Percentiles rank a stretch among this genome's conserved stretches.
Evolutionary conservation across 2,113 vertebrate species (phyloP).

Genomic region (Ptilonorhynchus violaceus): DNA sequence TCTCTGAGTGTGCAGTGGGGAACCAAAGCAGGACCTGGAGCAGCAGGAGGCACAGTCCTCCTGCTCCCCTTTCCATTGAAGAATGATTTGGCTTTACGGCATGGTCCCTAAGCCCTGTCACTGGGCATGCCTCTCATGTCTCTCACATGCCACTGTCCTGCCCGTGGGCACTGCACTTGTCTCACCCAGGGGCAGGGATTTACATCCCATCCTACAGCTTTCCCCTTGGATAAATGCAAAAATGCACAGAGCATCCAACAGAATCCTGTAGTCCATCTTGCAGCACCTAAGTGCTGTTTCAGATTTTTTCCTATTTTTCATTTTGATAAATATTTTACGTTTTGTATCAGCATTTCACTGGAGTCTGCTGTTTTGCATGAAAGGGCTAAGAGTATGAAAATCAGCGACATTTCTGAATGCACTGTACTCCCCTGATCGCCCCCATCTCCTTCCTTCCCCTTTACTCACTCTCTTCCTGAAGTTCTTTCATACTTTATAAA

Average conservation of each 20-base stretch:
- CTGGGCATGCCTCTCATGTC: neutral
- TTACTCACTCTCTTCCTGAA: neutral
- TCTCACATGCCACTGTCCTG: neutral
- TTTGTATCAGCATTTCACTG: neutral
- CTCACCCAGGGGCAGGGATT: accelerated
- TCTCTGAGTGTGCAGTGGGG: neutral
- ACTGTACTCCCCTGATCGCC: neutral
- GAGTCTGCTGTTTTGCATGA: neutral
- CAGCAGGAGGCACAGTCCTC: neutral
- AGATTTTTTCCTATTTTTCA: neutral
- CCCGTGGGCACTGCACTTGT: accelerated
- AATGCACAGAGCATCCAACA: neutral
- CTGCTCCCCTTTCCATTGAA: neutral
- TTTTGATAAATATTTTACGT: neutral
- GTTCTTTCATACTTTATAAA: neutral
- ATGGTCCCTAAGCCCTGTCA: neutral
- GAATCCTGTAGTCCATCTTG: neutral
- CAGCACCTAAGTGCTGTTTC: neutral
- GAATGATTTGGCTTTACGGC: neutral
- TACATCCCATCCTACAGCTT: neutral
- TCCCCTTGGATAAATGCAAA: neutral
- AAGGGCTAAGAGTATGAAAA: neutral
- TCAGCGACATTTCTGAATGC: neutral
- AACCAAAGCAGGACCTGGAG: neutral
- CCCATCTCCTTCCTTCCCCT: neutral